Evolutionary conservation across 2,888 invertebrate genomes (phyloP), one percentile per base, ranked within the genome.

Genomic region (Neuroscelio doddi): DNA sequence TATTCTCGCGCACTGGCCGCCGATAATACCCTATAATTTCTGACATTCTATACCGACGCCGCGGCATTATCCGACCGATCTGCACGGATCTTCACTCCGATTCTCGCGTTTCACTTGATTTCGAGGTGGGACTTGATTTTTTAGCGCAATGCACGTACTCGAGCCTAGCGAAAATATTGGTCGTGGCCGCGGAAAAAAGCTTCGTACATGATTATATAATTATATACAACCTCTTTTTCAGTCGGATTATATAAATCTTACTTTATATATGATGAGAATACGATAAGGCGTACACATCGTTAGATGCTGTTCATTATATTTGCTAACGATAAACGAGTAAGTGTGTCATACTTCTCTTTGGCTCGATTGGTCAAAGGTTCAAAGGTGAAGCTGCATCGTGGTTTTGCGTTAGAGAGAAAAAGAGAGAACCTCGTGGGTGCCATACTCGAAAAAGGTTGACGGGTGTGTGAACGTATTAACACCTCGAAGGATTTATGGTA

Each of bases 401-500:
- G 45, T 56, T 32, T 42, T 53, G 39, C n/a, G 16, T 38, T 16
- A n/a, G 15, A 15, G 15, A n/a, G n/a, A n/a, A n/a, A n/a, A n/a
- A n/a, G n/a, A n/a, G n/a, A n/a, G n/a, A n/a, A n/a, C n/a, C 65
- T 65, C 68, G 64, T 66, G 64, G 59, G 49, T 64, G 61, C 59
- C 57, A 44, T 53, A 50, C 34, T 52, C 64, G 68, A 71, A 72
- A 76, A 64, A 66, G 46, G 58, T 71, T 75, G 72, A 71, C 64
- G 71, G 72, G 73, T 78, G 80, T 77, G 80, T 73, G 78, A 81
- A 80, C 78, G 76, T 80, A 81, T 81, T 81, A 81, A 81, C 81
- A 81, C 81, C 79, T 80, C 79, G 79, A 80, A 80, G 80, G 80
- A 81, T 81, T 81, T 81, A 81, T 80, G 79, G 75, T 80, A 79